These are phyloP conservation scores for Helicolenus hilgendorfi DNA, from an alignment of 2,797 vertebrate genomes.

Conservation along the genomic window DNA sequence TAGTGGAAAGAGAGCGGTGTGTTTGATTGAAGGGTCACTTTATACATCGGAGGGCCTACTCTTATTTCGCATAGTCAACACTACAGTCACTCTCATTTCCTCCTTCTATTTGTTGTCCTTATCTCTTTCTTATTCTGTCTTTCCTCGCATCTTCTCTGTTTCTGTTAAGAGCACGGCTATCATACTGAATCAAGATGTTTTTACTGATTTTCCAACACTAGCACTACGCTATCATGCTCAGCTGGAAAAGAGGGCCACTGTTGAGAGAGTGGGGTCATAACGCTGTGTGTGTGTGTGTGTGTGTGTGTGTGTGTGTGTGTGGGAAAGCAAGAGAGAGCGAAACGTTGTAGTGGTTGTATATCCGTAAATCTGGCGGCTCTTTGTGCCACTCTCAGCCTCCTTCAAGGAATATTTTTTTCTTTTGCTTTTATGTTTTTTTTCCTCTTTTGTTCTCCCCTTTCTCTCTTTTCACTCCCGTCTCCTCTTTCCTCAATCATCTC, in stretches of 20 bases:
- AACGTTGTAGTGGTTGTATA: neutral
- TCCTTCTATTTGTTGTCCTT: slow-evolving; percentile 66
- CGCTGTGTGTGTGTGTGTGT: neutral
- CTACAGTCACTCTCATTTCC: slow-evolving; percentile 51
- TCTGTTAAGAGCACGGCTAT: slow-evolving; percentile 32
- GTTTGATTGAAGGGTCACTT: slow-evolving; percentile 87
- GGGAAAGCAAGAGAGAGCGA: neutral
- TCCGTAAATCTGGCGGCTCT: neutral
- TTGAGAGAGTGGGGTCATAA: slow-evolving; percentile 18
- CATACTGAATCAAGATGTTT: slow-evolving; percentile 49
- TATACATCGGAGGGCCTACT: slow-evolving; percentile 60
- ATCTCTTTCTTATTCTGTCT: slow-evolving; percentile 37
- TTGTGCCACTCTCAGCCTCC: neutral
- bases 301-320: neutral
- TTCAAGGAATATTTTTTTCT: slow-evolving; percentile 2
- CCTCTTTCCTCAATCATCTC: neutral
- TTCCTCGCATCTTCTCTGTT: slow-evolving; percentile 24
- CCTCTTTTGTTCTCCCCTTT: neutral
- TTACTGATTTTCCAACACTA: slow-evolving; percentile 51
- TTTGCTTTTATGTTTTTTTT: neutral
- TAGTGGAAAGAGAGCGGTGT: slow-evolving; percentile 49
- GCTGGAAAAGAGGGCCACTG: neutral
- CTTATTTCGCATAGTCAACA: slow-evolving; percentile 69
- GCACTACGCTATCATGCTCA: slow-evolving; percentile 15
- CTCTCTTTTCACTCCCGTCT: neutral